phyloP scores from a whole-genome alignment of 37 sponge, comb jelly and placozoan genomes.

The Hexactinellida sp. region DNA sequence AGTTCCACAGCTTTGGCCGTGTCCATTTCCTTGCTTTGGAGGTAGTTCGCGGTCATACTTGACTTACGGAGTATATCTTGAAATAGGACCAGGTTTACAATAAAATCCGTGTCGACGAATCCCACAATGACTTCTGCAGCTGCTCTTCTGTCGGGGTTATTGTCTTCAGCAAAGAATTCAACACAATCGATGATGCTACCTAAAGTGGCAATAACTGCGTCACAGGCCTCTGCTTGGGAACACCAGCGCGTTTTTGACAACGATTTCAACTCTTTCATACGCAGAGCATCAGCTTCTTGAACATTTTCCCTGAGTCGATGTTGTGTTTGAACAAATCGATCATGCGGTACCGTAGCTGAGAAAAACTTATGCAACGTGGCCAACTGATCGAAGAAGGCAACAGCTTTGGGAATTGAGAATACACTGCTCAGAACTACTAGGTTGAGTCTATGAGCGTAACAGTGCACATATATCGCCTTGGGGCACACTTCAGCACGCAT shows the following conservation, averaged over 20 bases:
- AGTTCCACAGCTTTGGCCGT: conserved; percentile 4
- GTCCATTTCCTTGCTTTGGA: conserved; percentile 10
- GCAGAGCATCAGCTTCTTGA: no score
- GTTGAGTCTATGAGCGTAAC: conserved; percentile 16
- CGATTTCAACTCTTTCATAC: background rate
- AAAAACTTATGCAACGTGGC: background rate
- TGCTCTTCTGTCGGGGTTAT: background rate
- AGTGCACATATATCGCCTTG: background rate
- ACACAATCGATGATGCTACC: background rate
- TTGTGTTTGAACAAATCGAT: no score
- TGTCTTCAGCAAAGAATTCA: no score
- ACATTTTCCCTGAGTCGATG: no score
- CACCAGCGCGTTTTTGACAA: conserved; percentile 9
- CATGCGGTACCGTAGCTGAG: background rate
- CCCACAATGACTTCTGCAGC: conserved; percentile 7
- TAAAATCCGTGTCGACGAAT: background rate
- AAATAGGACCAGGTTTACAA: conserved; percentile 13
- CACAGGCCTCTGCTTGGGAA: conserved; percentile 4
- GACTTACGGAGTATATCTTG: conserved; percentile 12
- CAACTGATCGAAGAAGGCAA: conserved; percentile 8
- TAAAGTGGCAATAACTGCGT: conserved; percentile 2
- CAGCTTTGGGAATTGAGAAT: conserved; percentile 3
- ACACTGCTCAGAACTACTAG: background rate
- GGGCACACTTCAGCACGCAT: conserved; percentile 15
- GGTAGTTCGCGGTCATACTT: background rate